These are phyloP conservation scores for Drosophila pectinifera DNA, from an alignment of 1,140 invertebrate species.

Conservation along the genomic window DNA sequence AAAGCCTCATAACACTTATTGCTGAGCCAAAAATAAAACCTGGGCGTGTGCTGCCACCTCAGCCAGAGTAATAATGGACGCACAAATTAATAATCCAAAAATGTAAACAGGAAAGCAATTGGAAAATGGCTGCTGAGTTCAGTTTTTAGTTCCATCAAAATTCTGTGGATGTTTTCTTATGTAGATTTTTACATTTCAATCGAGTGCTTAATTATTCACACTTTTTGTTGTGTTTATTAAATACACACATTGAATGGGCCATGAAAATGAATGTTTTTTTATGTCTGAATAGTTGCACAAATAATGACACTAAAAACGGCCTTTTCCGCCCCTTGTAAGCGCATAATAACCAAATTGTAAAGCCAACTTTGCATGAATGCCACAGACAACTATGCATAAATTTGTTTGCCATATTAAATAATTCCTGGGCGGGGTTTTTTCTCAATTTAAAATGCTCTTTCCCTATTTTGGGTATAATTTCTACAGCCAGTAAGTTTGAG, in stretches of 20 bases:
- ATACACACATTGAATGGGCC: not conserved
- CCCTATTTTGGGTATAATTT: conserved; percentile 2
- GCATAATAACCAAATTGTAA: conserved; percentile 7
- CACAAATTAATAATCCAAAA: conserved; percentile 15
- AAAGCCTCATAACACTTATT: conserved; percentile 20
- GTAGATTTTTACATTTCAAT: not conserved
- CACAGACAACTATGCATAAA: conserved; percentile 7
- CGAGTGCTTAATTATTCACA: too few species aligned
- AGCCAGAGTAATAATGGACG: not conserved
- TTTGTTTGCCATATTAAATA: not conserved
- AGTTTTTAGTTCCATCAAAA: not conserved
- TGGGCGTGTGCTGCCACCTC: conserved; percentile 10
- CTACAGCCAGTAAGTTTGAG: not conserved
- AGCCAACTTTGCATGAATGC: conserved; percentile 16
- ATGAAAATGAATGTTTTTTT: conserved; percentile 14
- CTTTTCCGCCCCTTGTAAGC: conserved; percentile 3
- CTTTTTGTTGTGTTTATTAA: not conserved
- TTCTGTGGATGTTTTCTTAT: not conserved
- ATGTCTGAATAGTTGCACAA: conserved; percentile 10
- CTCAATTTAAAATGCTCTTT: not conserved
- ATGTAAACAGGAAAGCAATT: conserved; percentile 25
- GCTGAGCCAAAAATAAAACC: conserved; percentile 3
- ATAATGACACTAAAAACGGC: conserved; percentile 6
- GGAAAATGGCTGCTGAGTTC: not conserved
- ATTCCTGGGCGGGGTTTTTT: not conserved